Conservation (phyloP, 2,888 invertebrate genomes). For the Callyntrura guangdongensis region DNA sequence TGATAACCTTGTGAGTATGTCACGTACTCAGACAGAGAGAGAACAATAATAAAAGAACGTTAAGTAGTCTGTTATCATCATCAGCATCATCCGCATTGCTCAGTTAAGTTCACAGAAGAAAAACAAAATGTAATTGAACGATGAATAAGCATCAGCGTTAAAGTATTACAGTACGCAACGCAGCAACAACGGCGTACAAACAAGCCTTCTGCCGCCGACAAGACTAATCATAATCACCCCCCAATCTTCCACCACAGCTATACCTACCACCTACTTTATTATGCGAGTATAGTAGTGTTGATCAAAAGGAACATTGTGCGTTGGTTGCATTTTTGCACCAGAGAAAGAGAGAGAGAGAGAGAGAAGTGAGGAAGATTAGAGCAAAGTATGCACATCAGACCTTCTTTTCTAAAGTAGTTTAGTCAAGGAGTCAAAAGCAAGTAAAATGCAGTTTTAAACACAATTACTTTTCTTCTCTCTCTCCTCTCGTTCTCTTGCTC, state of each 20-base stretch:
- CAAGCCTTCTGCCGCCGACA: constrained; percentile 16
- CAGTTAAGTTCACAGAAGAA: not conserved
- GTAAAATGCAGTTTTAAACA: constrained; percentile 18
- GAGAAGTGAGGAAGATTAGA: not conserved
- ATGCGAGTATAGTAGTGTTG: not conserved
- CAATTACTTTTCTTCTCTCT: constrained; percentile 31
- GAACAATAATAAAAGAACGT: not conserved
- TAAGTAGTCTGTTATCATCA: constrained; percentile 1
- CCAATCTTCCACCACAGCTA: not conserved
- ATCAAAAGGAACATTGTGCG: not conserved
- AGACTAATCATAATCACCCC: not conserved
- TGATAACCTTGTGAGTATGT: constrained; percentile 50
- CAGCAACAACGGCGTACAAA: too few relatives aligned
- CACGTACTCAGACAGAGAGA: constrained; percentile 35
- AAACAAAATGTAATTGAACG: not conserved
- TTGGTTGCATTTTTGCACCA: constrained; percentile 24
- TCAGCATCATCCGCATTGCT: not conserved
- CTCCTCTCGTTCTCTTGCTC: too few relatives aligned
- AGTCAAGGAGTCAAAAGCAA: constrained; percentile 29
- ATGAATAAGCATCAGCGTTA: not conserved
- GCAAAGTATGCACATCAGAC: not conserved
- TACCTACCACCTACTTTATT: too few relatives aligned
- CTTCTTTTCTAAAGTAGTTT: not conserved
- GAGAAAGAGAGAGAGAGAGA: not conserved
- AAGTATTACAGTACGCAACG: too few relatives aligned